Evolutionary conservation across 2,113 vertebrate genomes (phyloP).

Genomic region (Cyprinodon tularosa): DNA sequence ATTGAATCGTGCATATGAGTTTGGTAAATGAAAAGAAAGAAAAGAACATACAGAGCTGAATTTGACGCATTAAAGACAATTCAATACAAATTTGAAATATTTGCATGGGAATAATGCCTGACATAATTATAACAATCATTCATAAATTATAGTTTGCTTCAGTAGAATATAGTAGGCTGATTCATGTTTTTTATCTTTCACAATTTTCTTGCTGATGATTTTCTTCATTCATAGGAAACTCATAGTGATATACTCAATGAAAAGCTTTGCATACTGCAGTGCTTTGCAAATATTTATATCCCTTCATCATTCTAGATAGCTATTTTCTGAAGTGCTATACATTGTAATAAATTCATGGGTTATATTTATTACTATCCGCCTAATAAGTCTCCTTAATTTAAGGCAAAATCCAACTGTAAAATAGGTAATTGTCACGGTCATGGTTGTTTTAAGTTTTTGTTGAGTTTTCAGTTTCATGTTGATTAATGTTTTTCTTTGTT

Average conservation of each 20-base stretch:
- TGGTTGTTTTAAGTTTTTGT: no score
- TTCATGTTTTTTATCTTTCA: background rate
- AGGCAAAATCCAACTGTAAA: background rate
- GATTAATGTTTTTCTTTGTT: no score
- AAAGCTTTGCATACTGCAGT: background rate
- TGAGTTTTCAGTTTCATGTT: no score
- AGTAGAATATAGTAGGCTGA: background rate
- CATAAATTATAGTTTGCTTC: background rate
- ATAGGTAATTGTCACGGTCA: no score
- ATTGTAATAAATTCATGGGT: background rate
- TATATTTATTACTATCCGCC: background rate
- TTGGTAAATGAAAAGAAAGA: background rate
- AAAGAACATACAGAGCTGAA: background rate
- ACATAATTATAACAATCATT: background rate
- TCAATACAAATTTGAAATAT: background rate
- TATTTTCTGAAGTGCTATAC: background rate
- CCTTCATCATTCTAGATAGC: background rate
- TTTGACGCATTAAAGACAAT: background rate
- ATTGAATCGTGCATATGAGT: slow-evolving; percentile 1
- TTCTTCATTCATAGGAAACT: background rate
- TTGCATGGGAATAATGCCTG: background rate
- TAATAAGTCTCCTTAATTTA: background rate
- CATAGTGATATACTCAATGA: background rate
- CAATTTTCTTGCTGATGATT: background rate
- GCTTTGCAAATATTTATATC: background rate